Percentiles rank a stretch among this genome's conserved stretches.
Conservation (phyloP, 2,797 vertebrate species). For the Huso huso region DNA sequence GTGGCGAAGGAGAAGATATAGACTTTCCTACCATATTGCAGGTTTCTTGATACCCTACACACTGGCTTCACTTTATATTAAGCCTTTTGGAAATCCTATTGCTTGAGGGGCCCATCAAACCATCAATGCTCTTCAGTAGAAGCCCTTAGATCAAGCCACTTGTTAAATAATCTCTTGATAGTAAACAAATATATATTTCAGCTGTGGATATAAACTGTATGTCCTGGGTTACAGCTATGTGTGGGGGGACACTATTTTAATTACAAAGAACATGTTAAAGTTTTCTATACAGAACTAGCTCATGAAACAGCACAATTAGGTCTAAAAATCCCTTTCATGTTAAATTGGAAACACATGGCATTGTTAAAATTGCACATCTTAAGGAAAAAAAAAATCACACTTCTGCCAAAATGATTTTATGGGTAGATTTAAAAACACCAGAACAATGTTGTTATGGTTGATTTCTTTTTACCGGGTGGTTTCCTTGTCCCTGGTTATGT, state of each 20-base stretch:
- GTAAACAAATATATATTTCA: slow-evolving; percentile 4
- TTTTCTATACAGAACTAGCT: slow-evolving; percentile 19
- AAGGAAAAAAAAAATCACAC: not conserved
- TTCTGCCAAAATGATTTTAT: slow-evolving; percentile 2
- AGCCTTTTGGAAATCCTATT: slow-evolving; percentile 15
- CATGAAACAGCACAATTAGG: slow-evolving; percentile 21
- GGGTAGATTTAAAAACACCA: not conserved
- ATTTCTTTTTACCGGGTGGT: not conserved
- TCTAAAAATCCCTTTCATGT: slow-evolving; percentile 34
- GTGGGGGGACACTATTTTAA: slow-evolving; percentile 19
- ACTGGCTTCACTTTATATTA: not conserved
- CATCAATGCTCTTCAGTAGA: not conserved
- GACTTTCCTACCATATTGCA: slow-evolving; percentile 25
- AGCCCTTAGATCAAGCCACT: not conserved
- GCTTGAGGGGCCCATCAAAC: slow-evolving; percentile 2
- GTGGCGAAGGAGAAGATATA: slow-evolving; percentile 28
- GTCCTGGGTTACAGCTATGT: slow-evolving; percentile 9
- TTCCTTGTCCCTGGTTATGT: not conserved
- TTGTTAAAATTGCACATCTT: slow-evolving; percentile 28
- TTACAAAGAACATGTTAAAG: slow-evolving; percentile 22
- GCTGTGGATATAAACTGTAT: not conserved
- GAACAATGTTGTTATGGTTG: not conserved
- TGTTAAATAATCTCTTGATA: not conserved
- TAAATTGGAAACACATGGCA: slow-evolving; percentile 41
- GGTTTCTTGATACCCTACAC: slow-evolving; percentile 22